phyloP scores from a whole-genome alignment of 1,140 invertebrate genomes.

The Micrasema minimum region DNA sequence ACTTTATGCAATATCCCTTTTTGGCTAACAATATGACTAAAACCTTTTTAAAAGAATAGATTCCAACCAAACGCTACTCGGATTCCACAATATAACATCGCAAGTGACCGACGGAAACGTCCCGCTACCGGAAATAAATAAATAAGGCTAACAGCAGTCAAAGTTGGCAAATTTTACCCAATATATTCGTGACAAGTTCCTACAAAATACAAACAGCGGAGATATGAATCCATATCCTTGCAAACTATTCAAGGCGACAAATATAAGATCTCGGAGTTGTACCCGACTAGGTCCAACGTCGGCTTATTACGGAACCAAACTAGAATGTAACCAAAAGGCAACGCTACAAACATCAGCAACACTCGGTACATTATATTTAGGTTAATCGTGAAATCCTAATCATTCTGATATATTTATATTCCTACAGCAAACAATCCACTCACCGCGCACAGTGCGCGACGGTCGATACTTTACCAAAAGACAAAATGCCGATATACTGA shows the following conservation, averaged over 20 bases:
- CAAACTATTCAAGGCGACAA: not conserved
- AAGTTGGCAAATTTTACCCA: not conserved
- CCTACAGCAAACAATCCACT: conserved; percentile 18
- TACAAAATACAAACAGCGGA: not conserved
- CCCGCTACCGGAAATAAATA: no score
- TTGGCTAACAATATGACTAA: conserved; percentile 11
- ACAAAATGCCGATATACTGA: conserved; percentile 19
- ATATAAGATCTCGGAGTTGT: no score
- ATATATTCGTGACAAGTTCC: not conserved
- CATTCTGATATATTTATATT: conserved; percentile 29
- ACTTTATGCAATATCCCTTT: conserved; percentile 3
- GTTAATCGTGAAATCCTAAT: conserved; percentile 23
- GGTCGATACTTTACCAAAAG: conserved; percentile 8
- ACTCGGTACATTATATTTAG: not conserved
- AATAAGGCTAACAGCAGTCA: no score
- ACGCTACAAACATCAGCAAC: conserved; percentile 10
- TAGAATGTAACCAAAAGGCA: not conserved
- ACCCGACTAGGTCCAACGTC: no score
- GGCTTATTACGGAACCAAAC: no score
- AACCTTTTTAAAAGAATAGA: conserved; percentile 3
- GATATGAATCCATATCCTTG: conserved; percentile 30
- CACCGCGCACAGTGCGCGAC: not conserved
- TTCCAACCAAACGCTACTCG: not conserved
- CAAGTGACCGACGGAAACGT: no score
- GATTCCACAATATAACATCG: no score